Percentiles rank a stretch among this genome's conserved stretches.
phyloP scores from a whole-genome alignment of 1,140 invertebrate species.

The Trinorchestia longiramus region DNA sequence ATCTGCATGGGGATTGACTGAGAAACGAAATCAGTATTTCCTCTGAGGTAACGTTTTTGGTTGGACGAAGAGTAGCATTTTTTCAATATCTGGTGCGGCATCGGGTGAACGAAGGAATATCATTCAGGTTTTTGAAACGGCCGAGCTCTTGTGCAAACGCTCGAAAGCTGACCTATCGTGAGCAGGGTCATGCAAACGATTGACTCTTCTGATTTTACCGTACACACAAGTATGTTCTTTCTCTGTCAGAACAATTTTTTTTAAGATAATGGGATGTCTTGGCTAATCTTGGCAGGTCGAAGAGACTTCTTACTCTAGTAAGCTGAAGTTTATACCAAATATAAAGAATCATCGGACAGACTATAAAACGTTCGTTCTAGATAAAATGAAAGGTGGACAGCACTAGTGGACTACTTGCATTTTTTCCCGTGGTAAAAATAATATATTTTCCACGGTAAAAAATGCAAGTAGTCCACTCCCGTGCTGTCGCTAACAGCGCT shows the following conservation, averaged over 20 bases:
- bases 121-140: not conserved
- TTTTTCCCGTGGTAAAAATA: too few relatives aligned
- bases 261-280: not conserved
- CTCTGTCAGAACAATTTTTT: not conserved
- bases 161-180: not conserved
- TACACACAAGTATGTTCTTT: not conserved
- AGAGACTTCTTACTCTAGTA: too few relatives aligned
- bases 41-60: not conserved
- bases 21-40: not conserved
- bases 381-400: too few relatives aligned
- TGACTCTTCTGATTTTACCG: not conserved
- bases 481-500: too few relatives aligned
- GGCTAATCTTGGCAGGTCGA: too few relatives aligned
- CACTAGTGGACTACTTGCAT: too few relatives aligned
- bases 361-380: too few relatives aligned
- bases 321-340: too few relatives aligned
- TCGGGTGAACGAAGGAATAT: not conserved
- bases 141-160: not conserved
- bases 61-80: not conserved
- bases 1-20: not conserved
- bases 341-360: too few relatives aligned
- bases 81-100: not conserved
- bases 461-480: too few relatives aligned
- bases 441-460: too few relatives aligned
- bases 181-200: not conserved